Evolutionary conservation across 2,888 invertebrate species (phyloP).

Genomic region (Mythimna vitellina): DNA sequence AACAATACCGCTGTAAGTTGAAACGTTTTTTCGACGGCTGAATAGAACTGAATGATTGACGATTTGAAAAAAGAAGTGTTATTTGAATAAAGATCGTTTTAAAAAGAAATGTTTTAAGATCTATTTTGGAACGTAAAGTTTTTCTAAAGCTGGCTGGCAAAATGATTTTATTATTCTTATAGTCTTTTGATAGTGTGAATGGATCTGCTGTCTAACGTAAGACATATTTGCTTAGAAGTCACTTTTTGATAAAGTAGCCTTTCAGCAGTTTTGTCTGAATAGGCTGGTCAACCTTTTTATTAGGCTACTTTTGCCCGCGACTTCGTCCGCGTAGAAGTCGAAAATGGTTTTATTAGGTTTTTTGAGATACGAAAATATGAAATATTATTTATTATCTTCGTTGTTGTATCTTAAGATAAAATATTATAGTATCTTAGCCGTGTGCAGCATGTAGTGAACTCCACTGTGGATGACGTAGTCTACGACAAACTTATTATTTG

Average conservation of each 20-base stretch:
- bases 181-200: neutral
- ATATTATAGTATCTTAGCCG: too few species aligned
- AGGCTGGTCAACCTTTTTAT: too few species aligned
- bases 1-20: conserved; percentile 48
- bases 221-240: neutral
- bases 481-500: too few species aligned
- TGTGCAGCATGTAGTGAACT: too few species aligned
- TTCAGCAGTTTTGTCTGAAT: neutral
- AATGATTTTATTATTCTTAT: neutral
- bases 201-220: neutral
- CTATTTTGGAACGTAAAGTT: neutral
- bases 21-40: conserved; percentile 54
- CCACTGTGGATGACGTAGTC: too few species aligned
- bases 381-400: too few species aligned
- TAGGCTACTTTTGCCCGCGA: too few species aligned
- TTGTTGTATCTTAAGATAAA: too few species aligned
- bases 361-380: too few species aligned
- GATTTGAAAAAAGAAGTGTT: conserved; percentile 45
- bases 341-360: too few species aligned
- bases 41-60: conserved; percentile 56
- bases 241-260: neutral
- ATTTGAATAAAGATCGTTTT: conserved; percentile 3
- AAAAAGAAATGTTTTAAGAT: neutral
- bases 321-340: too few species aligned
- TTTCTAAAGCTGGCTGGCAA: neutral